Conservation (phyloP, 2,113 vertebrate genomes). For the Ovis aries region ARS-UI_Ramb_v3.0 NC_056056.1:96111501-96112000, state of each 20-base stretch:
- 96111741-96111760: background rate
- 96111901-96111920: background rate
- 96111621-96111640: background rate
- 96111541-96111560: background rate
- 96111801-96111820: constrained; percentile 15
- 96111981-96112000: background rate
- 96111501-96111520: background rate
- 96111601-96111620: background rate
- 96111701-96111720: background rate
- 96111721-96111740: background rate
- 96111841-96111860: background rate
- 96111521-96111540: background rate
- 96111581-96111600: background rate
- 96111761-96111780: background rate
- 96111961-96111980: background rate
- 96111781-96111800: background rate
- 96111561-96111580: background rate
- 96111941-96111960: background rate
- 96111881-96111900: background rate
- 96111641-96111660: background rate
- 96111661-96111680: background rate
- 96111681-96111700: background rate
- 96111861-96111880: background rate
- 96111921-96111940: background rate
- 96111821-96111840: background rate